Evolutionary conservation across 2,113 vertebrate species (phyloP), one percentile per base, ranked within the genome.

Genomic region (Epinephelus moara): DNA sequence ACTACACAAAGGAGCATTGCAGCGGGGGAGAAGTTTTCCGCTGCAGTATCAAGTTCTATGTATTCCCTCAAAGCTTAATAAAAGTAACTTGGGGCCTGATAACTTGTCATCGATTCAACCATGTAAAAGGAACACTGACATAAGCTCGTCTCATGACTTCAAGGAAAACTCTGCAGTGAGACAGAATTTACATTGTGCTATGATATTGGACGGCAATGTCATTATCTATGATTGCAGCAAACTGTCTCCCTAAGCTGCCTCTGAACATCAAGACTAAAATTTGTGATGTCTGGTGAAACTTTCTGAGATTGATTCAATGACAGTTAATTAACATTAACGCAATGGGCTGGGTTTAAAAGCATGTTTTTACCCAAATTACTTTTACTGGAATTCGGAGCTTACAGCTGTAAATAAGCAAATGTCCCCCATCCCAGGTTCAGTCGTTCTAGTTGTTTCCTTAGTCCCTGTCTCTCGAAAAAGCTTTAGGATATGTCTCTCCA

Each of bases 101-200:
- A 47, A 80, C 70, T 82, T 89, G 42, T 78, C 78, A 91, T 59
- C 1, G 13, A 45, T 70, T 78, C 17, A 84, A 66, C 30, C 10
- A 56, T 75, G 9, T 84, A 30, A 81, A 77, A 62, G 13, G 19
- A 83, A 75, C 50, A 71, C 67, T 18, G 45, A 45, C 10, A 79
- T 80, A 30, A 67, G 23, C 47, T 57, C 0, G 3, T 86, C 69
- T n/a, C 87, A 72, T 88, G 85, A 88, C 82, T 80, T 78, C 2
- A n/a, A 21, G n/a, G 5, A 19, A 59, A 70, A 69, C 37, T 27
- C 4, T 10, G 59, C 27, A 70, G 13, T 19, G 30, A 68, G 75
- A 85, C 55, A 75, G 60, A 79, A 78, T 75, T 56, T 37, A 49
- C 64, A 69, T 57, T 63, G 9, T 68, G 45, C 40, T 42, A 23